Evolutionary conservation across 2,113 vertebrate species (phyloP).

Genomic region (Rhynchomys soricoides): DNA sequence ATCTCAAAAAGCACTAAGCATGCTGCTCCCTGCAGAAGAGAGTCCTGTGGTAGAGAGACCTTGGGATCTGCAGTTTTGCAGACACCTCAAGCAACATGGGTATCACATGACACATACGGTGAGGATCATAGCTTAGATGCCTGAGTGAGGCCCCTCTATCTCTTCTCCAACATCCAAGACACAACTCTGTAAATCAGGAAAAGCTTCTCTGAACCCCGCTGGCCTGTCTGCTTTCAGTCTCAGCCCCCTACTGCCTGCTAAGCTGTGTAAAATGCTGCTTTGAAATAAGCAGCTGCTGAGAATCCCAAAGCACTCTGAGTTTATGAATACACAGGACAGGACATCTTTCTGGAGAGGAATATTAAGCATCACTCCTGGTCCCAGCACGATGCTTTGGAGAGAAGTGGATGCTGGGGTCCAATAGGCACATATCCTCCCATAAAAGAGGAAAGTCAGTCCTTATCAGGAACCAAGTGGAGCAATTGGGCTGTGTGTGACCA

Average conservation of each 20-base stretch:
- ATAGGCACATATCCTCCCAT: accelerated
- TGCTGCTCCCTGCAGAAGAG: not conserved
- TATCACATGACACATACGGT: too few relatives aligned
- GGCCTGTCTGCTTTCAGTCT: slow-evolving; percentile 10
- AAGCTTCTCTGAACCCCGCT: not conserved
- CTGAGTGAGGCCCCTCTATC: not conserved
- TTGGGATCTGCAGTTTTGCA: not conserved
- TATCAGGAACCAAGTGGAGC: not conserved
- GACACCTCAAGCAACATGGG: not conserved
- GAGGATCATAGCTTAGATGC: not conserved
- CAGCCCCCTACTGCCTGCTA: not conserved
- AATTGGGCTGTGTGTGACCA: accelerated
- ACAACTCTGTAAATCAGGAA: not conserved
- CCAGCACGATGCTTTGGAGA: slow-evolving; percentile 41
- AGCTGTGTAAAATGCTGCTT: slow-evolving; percentile 56
- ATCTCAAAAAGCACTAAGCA: not conserved
- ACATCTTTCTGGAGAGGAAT: slow-evolving; percentile 74
- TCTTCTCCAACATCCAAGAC: not conserved
- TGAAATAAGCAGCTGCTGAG: slow-evolving; percentile 64
- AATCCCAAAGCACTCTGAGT: slow-evolving; percentile 72
- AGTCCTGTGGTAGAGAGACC: not conserved
- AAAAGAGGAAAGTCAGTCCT: not conserved
- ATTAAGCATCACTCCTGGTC: slow-evolving; percentile 65
- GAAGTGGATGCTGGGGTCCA: not conserved
- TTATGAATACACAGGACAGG: slow-evolving; percentile 73